Evolutionary conservation across 2,888 invertebrate species (phyloP).

Genomic region (Lepeophtheirus nordmannii): DNA sequence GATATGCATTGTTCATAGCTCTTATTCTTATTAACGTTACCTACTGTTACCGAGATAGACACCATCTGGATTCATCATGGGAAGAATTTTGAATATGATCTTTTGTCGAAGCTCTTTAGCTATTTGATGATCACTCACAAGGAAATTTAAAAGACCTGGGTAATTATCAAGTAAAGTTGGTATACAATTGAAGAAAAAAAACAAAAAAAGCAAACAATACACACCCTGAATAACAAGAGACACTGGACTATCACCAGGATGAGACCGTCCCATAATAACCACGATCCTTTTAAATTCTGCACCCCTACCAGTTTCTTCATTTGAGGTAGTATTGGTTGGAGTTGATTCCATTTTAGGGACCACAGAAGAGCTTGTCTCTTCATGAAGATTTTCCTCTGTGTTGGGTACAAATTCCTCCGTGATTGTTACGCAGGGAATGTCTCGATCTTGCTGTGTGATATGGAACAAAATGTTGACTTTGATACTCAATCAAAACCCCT

Average conservation of each 20-base stretch:
- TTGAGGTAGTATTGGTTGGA: constrained; percentile 41
- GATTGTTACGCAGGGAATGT: not conserved
- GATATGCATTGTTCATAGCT: not conserved
- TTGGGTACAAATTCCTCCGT: not conserved
- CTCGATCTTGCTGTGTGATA: not conserved
- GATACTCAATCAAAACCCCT: too few species aligned
- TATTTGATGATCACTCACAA: constrained; percentile 15
- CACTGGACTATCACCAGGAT: constrained; percentile 85
- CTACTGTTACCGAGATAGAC: constrained; percentile 68
- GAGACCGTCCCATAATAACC: constrained; percentile 68
- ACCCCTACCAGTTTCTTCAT: constrained; percentile 39
- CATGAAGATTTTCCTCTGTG: too few species aligned
- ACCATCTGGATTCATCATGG: constrained; percentile 74
- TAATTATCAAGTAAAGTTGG: not conserved
- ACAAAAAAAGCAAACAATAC: not conserved
- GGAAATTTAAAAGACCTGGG: constrained; percentile 19
- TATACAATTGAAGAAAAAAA: too few species aligned
- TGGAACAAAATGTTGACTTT: too few species aligned
- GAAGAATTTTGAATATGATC: constrained; percentile 18
- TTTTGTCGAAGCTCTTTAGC: constrained; percentile 21
- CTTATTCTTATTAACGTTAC: not conserved
- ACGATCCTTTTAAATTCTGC: constrained; percentile 50
- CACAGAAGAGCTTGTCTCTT: too few species aligned
- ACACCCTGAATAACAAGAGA: constrained; percentile 47
- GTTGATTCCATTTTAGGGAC: too few species aligned